Base-by-base conservation (phyloP, 35 echinoderm and acorn worm genomes). In the Lytechinus variegatus region DNA sequence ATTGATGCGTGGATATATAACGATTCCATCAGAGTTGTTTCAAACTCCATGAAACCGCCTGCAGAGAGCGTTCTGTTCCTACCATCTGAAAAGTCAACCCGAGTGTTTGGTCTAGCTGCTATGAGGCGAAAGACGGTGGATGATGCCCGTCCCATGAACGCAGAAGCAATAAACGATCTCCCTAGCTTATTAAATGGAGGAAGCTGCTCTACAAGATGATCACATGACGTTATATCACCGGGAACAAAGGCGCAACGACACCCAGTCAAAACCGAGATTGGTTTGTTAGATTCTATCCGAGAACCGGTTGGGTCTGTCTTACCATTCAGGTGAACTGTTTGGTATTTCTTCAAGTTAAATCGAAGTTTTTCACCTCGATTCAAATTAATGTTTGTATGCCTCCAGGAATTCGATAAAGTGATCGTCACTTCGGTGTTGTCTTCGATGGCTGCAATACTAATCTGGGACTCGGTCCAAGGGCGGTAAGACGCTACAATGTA, bases 171-270 rank as follows among this genome's bases (percentile, higher is more conserved):
- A 16, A 97, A 97, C 9, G 92, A 58, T 52, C 92, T 90, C 19
- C 93, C 95, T 92, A 95, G 96, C 86, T 95, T 92, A 52, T 89
- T 87, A 52, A 96, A 96, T 8, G 97, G 97, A 28, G 94, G 58
- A n/a, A 97, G 24, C 97, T 96, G 95, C 90, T 97, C 97, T 10
- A 96, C 87, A 7, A 96, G 95, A 95, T 97, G 97, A 27, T 97
- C 97, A 55, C 92, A 94, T 27, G 95, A 94, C 9, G 54, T 19
- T 52, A 89, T 72, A 94, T 55, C 55, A 2, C 19, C 0, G 4
- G 97, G 97, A 28, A 95, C 86, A 29, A 71, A 94, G 1, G 95
- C 92, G 56, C 95, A 95, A 27, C 94, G 52, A 54, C 95, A 96
- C 4, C 97, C 97, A 9, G 92, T 94, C 11, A 97, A 61, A 9